phyloP scores from a whole-genome alignment of 1,140 invertebrate genomes.

The Panagrolaimus sp. region DNA sequence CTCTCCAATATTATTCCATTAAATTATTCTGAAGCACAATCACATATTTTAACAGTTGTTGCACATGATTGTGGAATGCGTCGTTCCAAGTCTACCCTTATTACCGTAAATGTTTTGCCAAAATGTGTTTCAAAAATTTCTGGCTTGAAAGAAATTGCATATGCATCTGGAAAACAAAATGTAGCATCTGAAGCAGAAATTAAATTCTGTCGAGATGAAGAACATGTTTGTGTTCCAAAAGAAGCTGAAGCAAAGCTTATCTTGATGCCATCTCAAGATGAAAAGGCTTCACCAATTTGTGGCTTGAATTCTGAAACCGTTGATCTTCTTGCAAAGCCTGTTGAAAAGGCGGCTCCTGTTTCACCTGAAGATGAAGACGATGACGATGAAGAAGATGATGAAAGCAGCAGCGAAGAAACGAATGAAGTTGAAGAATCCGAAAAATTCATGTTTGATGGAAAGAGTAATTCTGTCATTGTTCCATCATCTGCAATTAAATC shows the following conservation, averaged over 20 bases:
- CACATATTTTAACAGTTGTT: constrained; percentile 55
- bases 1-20: constrained; percentile 45
- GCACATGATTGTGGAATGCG: constrained; percentile 57
- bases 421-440: constrained; percentile 22
- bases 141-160: not conserved
- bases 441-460: constrained; percentile 51
- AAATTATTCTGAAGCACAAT: constrained; percentile 47
- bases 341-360: constrained; percentile 8
- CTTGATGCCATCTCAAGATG: constrained; percentile 25
- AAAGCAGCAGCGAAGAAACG: constrained; percentile 2
- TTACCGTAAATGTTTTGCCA: constrained; percentile 52
- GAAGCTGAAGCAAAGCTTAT: constrained; percentile 24
- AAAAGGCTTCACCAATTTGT: constrained; percentile 36
- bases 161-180: not conserved
- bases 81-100: constrained; percentile 49
- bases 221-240: constrained; percentile 33
- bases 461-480: constrained; percentile 45
- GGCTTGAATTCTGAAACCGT: constrained; percentile 44
- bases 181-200: not conserved
- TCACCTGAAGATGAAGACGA: constrained; percentile 17
- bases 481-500: constrained; percentile 29
- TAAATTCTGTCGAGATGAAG: constrained; percentile 30
- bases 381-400: constrained; percentile 31
- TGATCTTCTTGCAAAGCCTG: constrained; percentile 37
- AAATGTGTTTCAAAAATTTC: constrained; percentile 42